phyloP scores from a whole-genome alignment of 2,888 invertebrate genomes.

The Boloria euphrosyne region DNA sequence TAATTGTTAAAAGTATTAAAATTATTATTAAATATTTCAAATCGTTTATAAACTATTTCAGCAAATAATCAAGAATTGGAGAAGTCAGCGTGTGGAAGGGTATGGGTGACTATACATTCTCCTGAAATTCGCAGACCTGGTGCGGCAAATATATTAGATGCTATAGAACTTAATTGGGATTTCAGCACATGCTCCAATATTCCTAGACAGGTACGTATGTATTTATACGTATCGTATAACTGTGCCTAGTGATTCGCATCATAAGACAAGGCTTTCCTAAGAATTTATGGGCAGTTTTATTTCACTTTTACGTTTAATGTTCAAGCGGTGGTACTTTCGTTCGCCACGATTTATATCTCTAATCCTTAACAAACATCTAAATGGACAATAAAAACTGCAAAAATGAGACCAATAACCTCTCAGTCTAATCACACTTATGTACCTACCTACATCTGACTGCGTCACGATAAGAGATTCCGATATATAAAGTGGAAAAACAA shows the following conservation, averaged over 20 bases:
- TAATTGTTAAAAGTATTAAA: not conserved
- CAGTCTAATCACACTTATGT: not conserved
- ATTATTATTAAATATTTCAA: not conserved
- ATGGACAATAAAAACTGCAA: conserved; percentile 6
- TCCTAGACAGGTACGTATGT: conserved; percentile 62
- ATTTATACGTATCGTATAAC: not conserved
- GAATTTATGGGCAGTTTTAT: too few species aligned
- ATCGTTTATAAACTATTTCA: conserved; percentile 23
- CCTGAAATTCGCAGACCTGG: conserved; percentile 54
- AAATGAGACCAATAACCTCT: not conserved
- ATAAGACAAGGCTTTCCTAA: not conserved
- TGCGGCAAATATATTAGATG: conserved; percentile 56
- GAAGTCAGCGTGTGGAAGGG: conserved; percentile 69
- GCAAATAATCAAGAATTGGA: conserved; percentile 61
- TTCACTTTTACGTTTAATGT: too few species aligned
- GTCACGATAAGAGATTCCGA: too few species aligned
- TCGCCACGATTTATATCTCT: not conserved
- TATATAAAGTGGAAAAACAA: too few species aligned
- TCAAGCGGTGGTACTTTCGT: too few species aligned
- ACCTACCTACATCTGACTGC: too few species aligned
- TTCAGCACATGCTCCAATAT: conserved; percentile 63
- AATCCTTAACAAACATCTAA: too few species aligned
- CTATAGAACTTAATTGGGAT: conserved; percentile 78
- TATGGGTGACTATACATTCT: conserved; percentile 75
- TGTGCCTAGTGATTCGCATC: too few species aligned